These are phyloP conservation scores for Mastomys coucha DNA, from an alignment of 2,113 vertebrate species.

Conservation along the genomic window DNA sequence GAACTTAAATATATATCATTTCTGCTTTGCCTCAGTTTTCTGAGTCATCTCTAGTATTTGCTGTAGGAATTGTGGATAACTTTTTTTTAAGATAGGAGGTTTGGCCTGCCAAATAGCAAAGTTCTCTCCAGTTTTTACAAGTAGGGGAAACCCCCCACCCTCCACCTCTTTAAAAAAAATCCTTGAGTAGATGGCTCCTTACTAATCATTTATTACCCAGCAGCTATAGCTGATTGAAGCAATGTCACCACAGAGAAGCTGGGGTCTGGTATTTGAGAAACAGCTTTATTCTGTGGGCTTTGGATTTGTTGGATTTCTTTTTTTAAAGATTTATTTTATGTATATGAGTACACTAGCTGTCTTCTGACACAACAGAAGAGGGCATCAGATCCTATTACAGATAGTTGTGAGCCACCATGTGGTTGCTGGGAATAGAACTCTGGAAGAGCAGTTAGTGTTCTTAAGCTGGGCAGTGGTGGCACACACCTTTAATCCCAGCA, in stretches of 20 bases:
- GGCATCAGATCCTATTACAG: no score
- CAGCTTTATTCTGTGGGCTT: neutral
- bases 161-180: neutral
- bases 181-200: neutral
- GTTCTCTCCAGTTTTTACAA: neutral
- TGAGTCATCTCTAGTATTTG: constrained; percentile 35
- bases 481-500: no score
- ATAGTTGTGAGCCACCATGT: no score
- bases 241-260: neutral
- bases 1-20: constrained; percentile 58
- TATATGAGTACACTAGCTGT: no score
- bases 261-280: neutral
- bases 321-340: no score
- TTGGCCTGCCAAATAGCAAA: neutral
- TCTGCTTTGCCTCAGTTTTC: constrained; percentile 46
- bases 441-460: no score
- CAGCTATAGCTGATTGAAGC: neutral
- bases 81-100: no score
- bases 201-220: neutral
- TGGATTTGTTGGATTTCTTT: neutral
- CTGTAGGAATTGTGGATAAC: neutral
- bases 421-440: no score
- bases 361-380: no score
- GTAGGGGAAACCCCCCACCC: neutral
- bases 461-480: no score